phyloP scores from a whole-genome alignment of 2,797 vertebrate species.

The Percopsis omiscomaycus region DNA sequence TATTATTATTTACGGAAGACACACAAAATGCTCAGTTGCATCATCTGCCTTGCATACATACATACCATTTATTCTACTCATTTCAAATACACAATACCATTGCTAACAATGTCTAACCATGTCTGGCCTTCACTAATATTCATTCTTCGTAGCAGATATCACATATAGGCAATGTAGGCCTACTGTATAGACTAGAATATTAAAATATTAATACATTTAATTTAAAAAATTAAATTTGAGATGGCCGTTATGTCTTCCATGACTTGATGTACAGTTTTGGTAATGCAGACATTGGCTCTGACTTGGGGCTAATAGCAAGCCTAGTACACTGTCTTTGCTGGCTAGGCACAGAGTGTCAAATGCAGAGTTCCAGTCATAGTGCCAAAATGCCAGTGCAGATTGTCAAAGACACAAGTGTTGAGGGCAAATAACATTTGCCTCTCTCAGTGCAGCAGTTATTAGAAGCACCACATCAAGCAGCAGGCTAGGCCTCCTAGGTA shows the following conservation, averaged over 20 bases:
- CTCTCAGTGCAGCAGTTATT: conserved; percentile 41
- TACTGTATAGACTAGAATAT: too few species aligned
- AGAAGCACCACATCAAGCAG: conserved; percentile 30
- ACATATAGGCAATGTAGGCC: too few species aligned
- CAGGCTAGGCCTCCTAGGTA: conserved; percentile 55
- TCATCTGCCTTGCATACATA: too few species aligned
- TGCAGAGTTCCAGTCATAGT: conserved; percentile 52
- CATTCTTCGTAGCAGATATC: too few species aligned
- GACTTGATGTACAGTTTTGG: conserved; percentile 36
- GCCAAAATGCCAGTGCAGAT: conserved; percentile 53
- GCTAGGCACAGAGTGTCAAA: conserved; percentile 36
- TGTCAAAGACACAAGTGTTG: conserved; percentile 48
- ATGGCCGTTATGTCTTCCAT: conserved; percentile 19
- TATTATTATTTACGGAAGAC: too few species aligned
- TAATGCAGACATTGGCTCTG: conserved; percentile 31
- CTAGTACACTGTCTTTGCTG: conserved; percentile 16
- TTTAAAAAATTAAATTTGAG: too few species aligned
- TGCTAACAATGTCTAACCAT: too few species aligned
- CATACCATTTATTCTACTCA: too few species aligned
- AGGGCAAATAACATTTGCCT: conserved; percentile 7
- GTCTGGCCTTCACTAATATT: too few species aligned
- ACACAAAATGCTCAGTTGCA: too few species aligned
- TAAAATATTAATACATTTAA: too few species aligned
- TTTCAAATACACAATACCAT: too few species aligned
- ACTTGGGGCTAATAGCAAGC: conserved; percentile 17